Conservation (phyloP, 1,140 invertebrate genomes). For the Bombus sibiricus region DNA sequence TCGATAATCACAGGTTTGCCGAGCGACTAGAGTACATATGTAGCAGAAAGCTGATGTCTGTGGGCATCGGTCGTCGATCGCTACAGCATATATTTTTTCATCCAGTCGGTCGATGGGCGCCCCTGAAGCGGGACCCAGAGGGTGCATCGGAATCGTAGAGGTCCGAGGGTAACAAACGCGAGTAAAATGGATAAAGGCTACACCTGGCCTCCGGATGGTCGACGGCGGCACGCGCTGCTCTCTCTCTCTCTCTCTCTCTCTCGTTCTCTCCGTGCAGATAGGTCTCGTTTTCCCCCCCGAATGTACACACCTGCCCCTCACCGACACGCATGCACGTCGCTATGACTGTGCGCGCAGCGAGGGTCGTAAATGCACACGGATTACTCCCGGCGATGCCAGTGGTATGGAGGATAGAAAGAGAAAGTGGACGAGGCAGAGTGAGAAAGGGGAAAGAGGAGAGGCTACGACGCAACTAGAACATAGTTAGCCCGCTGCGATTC, state of each 20-base stretch:
- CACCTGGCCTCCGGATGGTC: conserved; percentile 81
- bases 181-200: conserved; percentile 80
- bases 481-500: conserved; percentile 16
- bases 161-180: conserved; percentile 75
- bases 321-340: conserved; percentile 73
- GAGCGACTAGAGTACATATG: conserved; percentile 39
- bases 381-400: conserved; percentile 71
- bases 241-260: conserved; percentile 40
- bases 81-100: conserved; percentile 28
- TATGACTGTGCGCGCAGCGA: conserved; percentile 68
- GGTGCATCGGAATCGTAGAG: conserved; percentile 74
- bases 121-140: conserved; percentile 70
- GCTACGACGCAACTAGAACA: conserved; percentile 46
- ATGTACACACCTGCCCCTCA: conserved; percentile 80
- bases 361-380: conserved; percentile 80
- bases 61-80: conserved; percentile 62
- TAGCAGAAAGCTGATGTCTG: conserved; percentile 25
- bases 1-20: conserved; percentile 40
- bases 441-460: conserved; percentile 26
- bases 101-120: conserved; percentile 59
- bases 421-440: conserved; percentile 17
- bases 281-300: conserved; percentile 53
- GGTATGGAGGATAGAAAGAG: conserved; percentile 56
- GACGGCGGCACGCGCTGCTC: conserved; percentile 78
- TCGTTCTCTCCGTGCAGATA: conserved; percentile 47